Base-by-base conservation (phyloP, 2,888 invertebrate genomes). In the Sycophila texana region DNA sequence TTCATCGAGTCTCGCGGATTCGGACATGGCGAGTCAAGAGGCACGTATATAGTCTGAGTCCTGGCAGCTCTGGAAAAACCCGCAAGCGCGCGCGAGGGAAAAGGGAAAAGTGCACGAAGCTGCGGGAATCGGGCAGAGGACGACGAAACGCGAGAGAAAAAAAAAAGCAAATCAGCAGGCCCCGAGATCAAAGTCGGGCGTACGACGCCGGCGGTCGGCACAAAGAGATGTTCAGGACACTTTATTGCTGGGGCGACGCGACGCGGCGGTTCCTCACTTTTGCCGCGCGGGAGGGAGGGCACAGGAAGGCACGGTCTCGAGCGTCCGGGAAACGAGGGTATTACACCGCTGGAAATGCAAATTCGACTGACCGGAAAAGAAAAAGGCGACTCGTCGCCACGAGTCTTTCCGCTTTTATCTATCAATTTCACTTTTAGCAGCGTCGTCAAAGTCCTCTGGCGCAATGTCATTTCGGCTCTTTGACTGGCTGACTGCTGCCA, bases 111-210 rank as follows among this genome's bases (percentile, higher is more conserved):
- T 2, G 26, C 18, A 18, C 12, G 18, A 16, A 39, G 39, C 39
- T n/a, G n/a, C 39, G 39, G 39, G 39, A 39, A 39, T 63, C 47
- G n/a, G 13, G 47, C 26, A 72, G 57, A 22, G 58, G 66, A 58
- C 66, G 26, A 66, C 26, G 57, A 74, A 26, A 4, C 30, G 20
- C 30, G 47, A 55, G 74, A 67, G 47, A 55, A 66, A 67, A 74
- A 74, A 39, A 39, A 74, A 74, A 74, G 66, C 74, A 74, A 74
- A 74, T 74, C 66, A 74, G 57, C 60, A 61, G 53, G 51, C 74
- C 51, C 74, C 51, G 63, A 51, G 74, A 74, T 74, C 74, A 74
- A 74, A 74, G 74, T 67, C 58, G 57, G n/a, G 47, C n/a, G n/a
- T 47, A 55, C 10, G 30, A n/a, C 60, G 49, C 49, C 71, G 22